Evolutionary conservation across 2,113 vertebrate species (phyloP), one percentile per base, ranked within the genome.

Genomic region (Uropsilus gracilis): DNA sequence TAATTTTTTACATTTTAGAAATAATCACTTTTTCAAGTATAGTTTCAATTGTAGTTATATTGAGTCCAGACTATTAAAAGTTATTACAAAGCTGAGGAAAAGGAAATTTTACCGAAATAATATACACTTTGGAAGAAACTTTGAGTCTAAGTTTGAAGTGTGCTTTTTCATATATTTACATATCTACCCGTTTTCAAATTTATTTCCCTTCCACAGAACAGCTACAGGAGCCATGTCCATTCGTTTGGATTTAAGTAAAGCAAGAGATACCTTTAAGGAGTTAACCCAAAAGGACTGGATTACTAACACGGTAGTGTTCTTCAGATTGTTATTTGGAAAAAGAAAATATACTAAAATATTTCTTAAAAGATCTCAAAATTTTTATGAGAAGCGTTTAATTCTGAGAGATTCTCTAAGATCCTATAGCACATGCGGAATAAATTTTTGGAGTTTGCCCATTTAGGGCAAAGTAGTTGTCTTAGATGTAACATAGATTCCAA

Each of bases 271-370:
- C 46, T 97, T 98, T 85, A 78, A 87, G 61, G 90, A 98, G 42
- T 77, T 98, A 90, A 80, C 84, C 32, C 68, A 91, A 59, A 95
- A 91, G 61, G 96, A 97, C 28, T 96, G 97, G 96, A 97, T 98
- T 90, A 55, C 72, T 87, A 78, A 91, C 8, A 94, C 8, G 96
- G 98, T 98, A 81, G 95, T 92, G 82, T 88, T 92, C 69, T 80
- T 87, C 17, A 63, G 11, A 87, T 64, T 95, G 7, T 84, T 89
- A 59, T 44, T 91, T 82, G 37, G 48, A 57, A 53, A 93, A 90
- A 64, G 39, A 86, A 89, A 90, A 42, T 87, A 48, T 34, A 73
- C 32, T 39, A 53, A 86, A 87, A 50, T 10, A n/a, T 77, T 77
- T 86, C 55, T 86, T 73, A 34, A 3, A 72, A 91, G 63, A 94